These are phyloP conservation scores for Melanostoma mellinum DNA, from an alignment of 2,888 invertebrate genomes.

Conservation along the genomic window DNA sequence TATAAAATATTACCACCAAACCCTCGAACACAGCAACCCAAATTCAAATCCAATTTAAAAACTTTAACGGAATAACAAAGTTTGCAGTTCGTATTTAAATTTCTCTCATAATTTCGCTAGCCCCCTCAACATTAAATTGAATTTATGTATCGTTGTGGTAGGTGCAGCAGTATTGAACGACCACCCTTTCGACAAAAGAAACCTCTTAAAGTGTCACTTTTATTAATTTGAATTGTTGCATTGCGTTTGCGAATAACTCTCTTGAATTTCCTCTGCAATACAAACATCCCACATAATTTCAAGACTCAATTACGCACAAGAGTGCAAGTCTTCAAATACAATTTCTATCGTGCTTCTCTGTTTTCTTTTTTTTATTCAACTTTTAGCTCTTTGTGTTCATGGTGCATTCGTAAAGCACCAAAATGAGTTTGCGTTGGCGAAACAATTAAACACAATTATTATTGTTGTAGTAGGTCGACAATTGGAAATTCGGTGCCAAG, in stretches of 20 bases:
- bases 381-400: not conserved
- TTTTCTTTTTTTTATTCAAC: constrained; percentile 21
- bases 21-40: no score
- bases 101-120: no score
- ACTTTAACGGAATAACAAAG: no score
- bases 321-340: constrained; percentile 41
- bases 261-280: constrained; percentile 1
- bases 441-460: constrained; percentile 60
- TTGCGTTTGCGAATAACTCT: not conserved
- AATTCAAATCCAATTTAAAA: no score
- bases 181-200: no score
- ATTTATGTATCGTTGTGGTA: no score
- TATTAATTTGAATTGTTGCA: not conserved
- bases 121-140: no score
- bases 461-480: constrained; percentile 39
- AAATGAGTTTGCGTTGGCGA: constrained; percentile 52
- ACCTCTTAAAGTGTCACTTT: not conserved
- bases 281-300: constrained; percentile 44
- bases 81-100: no score
- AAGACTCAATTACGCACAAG: constrained; percentile 23
- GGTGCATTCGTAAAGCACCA: constrained; percentile 1
- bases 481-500: constrained; percentile 60
- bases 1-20: no score
- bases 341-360: constrained; percentile 34
- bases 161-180: no score